Evolutionary conservation across 2,888 invertebrate species (phyloP).

Genomic region (Laothoe populi): DNA sequence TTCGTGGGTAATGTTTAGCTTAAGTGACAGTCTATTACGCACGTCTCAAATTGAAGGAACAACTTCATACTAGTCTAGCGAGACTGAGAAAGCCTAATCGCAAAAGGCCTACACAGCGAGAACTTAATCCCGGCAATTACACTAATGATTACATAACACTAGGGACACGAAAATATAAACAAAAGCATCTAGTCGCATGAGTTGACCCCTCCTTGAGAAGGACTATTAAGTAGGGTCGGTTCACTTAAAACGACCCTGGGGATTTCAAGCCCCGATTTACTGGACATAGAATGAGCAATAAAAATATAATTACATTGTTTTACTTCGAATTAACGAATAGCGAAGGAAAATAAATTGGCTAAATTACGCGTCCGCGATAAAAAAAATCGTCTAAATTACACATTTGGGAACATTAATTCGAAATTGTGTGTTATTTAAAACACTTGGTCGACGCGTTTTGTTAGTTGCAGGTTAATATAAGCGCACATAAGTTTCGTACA

Average conservation of each 20-base stretch:
- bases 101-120: slow-evolving; percentile 52
- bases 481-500: slow-evolving; percentile 31
- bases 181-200: slow-evolving; percentile 59
- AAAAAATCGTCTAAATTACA: slow-evolving; percentile 58
- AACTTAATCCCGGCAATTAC: slow-evolving; percentile 63
- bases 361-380: slow-evolving; percentile 60
- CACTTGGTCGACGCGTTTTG: slow-evolving; percentile 45
- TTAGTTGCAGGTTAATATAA: slow-evolving; percentile 28
- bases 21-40: slow-evolving; percentile 40
- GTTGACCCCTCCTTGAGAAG: slow-evolving; percentile 63
- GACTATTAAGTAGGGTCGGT: slow-evolving; percentile 76
- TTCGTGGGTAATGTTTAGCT: slow-evolving; percentile 26
- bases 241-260: slow-evolving; percentile 71
- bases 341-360: slow-evolving; percentile 58
- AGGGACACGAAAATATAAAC: slow-evolving; percentile 65
- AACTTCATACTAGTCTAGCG: slow-evolving; percentile 34
- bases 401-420: slow-evolving; percentile 58
- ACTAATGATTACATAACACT: slow-evolving; percentile 67
- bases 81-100: slow-evolving; percentile 43
- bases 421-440: slow-evolving; percentile 56
- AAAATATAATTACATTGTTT: slow-evolving; percentile 81
- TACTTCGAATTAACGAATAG: slow-evolving; percentile 67
- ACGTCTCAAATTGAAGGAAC: slow-evolving; percentile 43
- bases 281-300: slow-evolving; percentile 79
- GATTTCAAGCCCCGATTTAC: slow-evolving; percentile 76